phyloP scores from a whole-genome alignment of 2,797 vertebrate genomes.

The Ceyx erithaca region DNA sequence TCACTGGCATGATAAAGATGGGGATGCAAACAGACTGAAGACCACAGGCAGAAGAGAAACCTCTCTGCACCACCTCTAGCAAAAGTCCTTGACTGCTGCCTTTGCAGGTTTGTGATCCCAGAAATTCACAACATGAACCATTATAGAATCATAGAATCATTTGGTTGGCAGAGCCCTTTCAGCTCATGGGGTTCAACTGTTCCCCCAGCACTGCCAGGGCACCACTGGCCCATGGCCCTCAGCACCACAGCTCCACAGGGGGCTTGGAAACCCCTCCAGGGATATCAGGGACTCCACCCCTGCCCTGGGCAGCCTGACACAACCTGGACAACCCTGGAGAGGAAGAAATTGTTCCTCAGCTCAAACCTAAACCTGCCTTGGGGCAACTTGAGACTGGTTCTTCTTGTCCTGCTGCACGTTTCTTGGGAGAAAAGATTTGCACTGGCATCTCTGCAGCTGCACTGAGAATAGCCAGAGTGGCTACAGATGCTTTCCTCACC shows the following conservation, averaged over 20 bases:
- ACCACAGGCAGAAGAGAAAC: background rate
- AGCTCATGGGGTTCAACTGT: background rate
- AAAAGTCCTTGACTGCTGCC: background rate
- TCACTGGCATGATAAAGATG: accelerated
- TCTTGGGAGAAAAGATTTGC: background rate
- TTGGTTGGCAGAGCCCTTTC: background rate
- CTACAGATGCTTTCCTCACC: background rate
- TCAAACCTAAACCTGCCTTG: background rate
- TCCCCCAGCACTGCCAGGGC: background rate
- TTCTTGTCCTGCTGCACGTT: background rate
- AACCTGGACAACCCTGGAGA: background rate
- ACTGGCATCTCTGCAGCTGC: background rate
- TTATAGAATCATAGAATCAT: background rate
- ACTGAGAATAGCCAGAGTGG: background rate
- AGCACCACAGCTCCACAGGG: background rate
- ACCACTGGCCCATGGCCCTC: background rate
- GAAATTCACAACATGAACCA: accelerated
- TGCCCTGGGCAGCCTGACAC: background rate
- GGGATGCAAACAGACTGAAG: background rate
- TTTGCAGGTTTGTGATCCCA: background rate
- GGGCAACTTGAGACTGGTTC: background rate
- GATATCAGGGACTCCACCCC: background rate
- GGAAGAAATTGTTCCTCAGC: background rate
- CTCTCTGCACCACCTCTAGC: accelerated
- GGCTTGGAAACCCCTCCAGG: background rate